These are phyloP conservation scores for Isotomurus palustris DNA, from an alignment of 2,888 invertebrate species.

Conservation along the genomic window DNA sequence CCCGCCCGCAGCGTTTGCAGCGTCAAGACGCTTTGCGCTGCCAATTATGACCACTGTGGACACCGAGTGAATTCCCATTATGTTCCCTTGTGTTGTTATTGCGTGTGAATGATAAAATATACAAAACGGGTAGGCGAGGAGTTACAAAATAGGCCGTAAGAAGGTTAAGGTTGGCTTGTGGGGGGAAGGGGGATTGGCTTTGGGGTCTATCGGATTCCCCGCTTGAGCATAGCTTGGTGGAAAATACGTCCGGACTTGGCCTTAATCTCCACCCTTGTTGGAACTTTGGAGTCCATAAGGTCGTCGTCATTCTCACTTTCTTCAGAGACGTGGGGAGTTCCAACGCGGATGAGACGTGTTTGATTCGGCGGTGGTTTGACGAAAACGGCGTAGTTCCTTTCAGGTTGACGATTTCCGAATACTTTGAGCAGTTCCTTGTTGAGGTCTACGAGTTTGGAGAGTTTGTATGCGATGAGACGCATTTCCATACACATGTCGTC, in stretches of 20 bases:
- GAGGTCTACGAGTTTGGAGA: constrained; percentile 18
- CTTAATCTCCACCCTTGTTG: constrained; percentile 39
- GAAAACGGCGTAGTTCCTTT: constrained; percentile 29
- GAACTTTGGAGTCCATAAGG: constrained; percentile 36
- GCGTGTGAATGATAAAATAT: too few species aligned
- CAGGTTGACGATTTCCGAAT: constrained; percentile 18
- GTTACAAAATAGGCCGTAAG: too few species aligned
- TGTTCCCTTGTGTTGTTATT: too few species aligned
- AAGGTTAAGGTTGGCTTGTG: too few species aligned
- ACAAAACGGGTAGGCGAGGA: too few species aligned
- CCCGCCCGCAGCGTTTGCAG: too few species aligned
- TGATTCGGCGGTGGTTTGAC: constrained; percentile 28
- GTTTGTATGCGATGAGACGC: constrained; percentile 19
- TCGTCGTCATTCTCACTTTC: constrained; percentile 35
- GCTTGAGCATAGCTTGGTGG: constrained; percentile 35
- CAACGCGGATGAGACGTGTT: constrained; percentile 34
- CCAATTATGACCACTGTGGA: too few species aligned
- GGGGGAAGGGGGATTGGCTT: too few species aligned
- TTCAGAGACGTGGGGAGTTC: constrained; percentile 35
- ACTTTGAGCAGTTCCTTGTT: constrained; percentile 12
- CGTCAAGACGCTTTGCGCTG: too few species aligned
- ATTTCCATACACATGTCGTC: constrained; percentile 24
- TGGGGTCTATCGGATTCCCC: constrained; percentile 25
- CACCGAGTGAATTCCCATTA: too few species aligned
- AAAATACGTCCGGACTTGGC: constrained; percentile 33